Base-by-base conservation (phyloP, 2,113 vertebrate genomes). In the Cnemophilus loriae region DNA sequence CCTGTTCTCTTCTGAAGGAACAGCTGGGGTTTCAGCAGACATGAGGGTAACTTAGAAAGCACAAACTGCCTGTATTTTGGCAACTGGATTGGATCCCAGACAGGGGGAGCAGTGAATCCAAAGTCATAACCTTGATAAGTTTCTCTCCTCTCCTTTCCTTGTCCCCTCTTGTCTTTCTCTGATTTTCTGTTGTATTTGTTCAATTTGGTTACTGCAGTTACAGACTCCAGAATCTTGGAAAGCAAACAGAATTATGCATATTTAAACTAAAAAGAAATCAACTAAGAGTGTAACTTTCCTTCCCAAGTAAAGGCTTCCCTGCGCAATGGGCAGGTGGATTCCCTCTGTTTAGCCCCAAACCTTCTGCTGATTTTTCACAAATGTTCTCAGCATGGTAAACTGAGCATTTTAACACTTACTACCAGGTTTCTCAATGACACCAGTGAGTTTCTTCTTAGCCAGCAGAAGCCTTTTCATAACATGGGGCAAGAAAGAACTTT, bases 401-500 rank as follows among this genome's bases (percentile, higher is more conserved):
- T 24, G 44, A 91, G 33, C 71, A 80, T 90, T 91, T 91, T 82
- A 93, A 90, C 69, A 83, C 93, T 94, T 93, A 83, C 71, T 73
- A 20, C 32, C 39, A 80, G 32, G 65, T 53, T 93, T 87, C 87
- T 96, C 92, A 93, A 78, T 70, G 84, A 90, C 78, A 92, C 55
- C 50, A 42, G 52, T 61, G 87, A 91, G 79, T 91, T 90, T 95
- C 57, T 90, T 86, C 75, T 81, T 77, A 94, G 70, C 61, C 60
- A 93, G 74, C 10, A 87, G 94, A 96, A 96, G 90, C n/a, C 44
- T 93, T 92, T 93, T 89, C 68, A 55, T 75, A 89, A 95, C 73
- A 73, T 71, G 93, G 93, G 84, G 70, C 93, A 96, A 87, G 84
- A 70, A 92, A 87, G 77, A 92, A 94, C 76, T 94, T 91, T 60